These are phyloP conservation scores for Orycteropus afer DNA, from an alignment of 2,113 vertebrate species.

Conservation along the genomic window DNA sequence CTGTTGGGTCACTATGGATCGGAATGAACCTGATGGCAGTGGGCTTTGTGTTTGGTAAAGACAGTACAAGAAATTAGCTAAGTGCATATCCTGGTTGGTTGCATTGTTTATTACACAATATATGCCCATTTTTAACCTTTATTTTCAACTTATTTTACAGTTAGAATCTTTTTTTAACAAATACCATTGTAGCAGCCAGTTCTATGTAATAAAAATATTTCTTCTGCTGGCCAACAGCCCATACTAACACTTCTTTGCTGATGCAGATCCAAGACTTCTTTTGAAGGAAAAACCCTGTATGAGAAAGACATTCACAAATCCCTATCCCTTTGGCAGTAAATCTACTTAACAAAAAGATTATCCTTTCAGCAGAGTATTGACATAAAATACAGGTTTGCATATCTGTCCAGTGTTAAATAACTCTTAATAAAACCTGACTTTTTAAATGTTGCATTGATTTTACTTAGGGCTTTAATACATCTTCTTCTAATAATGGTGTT, in stretches of 20 bases:
- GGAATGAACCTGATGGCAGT: background rate
- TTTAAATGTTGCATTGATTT: background rate
- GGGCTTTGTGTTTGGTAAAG: background rate
- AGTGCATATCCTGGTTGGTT: background rate
- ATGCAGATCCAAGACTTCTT: slow-evolving; percentile 63
- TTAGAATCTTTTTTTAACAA: slow-evolving; percentile 57
- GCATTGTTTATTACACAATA: background rate
- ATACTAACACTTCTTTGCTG: slow-evolving; percentile 68
- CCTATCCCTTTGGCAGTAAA: background rate
- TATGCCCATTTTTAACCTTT: background rate
- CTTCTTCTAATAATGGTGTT: background rate
- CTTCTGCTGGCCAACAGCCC: slow-evolving; percentile 65
- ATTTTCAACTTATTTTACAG: slow-evolving; percentile 37
- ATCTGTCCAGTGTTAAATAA: background rate
- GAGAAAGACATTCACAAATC: slow-evolving; percentile 57
- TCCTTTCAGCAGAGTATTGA: slow-evolving; percentile 10
- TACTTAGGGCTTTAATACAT: background rate
- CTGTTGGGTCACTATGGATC: background rate
- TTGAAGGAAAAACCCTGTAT: slow-evolving; percentile 48
- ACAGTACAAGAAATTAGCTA: background rate
- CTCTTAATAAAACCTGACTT: slow-evolving; percentile 26
- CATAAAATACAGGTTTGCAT: background rate
- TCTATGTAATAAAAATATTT: slow-evolving; percentile 73
- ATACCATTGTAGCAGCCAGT: slow-evolving; percentile 60
- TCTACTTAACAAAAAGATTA: slow-evolving; percentile 37